These are phyloP conservation scores for Antheraea mylitta DNA, from an alignment of 1,140 invertebrate genomes.

Conservation along the genomic window DNA sequence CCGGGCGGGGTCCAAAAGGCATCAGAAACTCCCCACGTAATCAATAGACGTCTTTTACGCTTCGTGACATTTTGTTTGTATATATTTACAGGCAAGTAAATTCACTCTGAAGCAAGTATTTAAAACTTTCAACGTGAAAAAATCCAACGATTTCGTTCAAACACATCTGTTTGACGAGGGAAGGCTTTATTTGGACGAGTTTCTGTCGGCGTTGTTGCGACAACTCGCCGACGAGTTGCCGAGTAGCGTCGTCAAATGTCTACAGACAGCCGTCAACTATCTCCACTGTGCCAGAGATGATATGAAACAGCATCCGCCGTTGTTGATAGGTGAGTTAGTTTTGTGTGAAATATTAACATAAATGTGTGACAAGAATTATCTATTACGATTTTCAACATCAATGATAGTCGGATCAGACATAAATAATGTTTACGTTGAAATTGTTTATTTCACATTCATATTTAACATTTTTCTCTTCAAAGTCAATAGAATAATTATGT, in stretches of 20 bases:
- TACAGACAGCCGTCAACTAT: slow-evolving; percentile 85
- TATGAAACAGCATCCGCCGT: slow-evolving; percentile 85
- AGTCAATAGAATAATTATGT: too few relatives aligned
- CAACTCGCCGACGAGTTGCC: slow-evolving; percentile 84
- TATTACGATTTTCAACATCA: too few relatives aligned
- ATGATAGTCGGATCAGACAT: too few relatives aligned
- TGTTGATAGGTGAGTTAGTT: slow-evolving; percentile 81
- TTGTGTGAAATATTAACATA: too few relatives aligned
- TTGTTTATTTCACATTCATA: too few relatives aligned
- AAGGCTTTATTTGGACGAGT: slow-evolving; percentile 84
- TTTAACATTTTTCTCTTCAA: too few relatives aligned
- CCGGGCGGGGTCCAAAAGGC: too few relatives aligned
- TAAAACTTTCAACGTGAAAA: slow-evolving; percentile 82
- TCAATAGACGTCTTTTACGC: too few relatives aligned
- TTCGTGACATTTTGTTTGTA: too few relatives aligned
- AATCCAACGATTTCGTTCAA: slow-evolving; percentile 86
- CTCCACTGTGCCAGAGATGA: slow-evolving; percentile 86
- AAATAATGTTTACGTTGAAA: too few relatives aligned
- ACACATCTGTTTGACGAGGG: slow-evolving; percentile 85
- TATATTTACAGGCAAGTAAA: slow-evolving; percentile 83
- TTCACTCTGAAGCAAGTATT: slow-evolving; percentile 84
- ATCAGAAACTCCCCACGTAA: too few relatives aligned
- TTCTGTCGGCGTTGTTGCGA: slow-evolving; percentile 86
- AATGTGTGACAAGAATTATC: too few relatives aligned
- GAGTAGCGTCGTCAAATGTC: slow-evolving; percentile 82